These are phyloP conservation scores for Parauchenoglanis punctatus DNA, from an alignment of 2,797 vertebrate genomes.

Conservation along the genomic window DNA sequence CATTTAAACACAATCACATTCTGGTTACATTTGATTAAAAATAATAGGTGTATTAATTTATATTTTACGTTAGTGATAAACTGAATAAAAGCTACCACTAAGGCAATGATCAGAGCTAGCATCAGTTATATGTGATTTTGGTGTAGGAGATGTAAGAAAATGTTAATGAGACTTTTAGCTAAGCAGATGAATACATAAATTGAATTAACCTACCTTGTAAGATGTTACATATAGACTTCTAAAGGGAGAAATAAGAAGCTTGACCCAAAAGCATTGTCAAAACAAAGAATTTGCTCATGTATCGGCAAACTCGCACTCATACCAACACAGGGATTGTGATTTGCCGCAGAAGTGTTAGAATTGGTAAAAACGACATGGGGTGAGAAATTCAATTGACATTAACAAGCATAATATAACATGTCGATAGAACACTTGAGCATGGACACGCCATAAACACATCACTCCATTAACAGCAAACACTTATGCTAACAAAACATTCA, in stretches of 20 bases:
- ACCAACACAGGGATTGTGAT: not conserved
- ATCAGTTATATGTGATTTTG: not conserved
- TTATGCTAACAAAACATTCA: not conserved
- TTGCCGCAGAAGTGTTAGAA: not conserved
- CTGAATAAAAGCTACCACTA: too few species aligned
- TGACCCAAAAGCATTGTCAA: not conserved
- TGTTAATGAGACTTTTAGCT: not conserved
- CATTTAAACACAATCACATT: not conserved
- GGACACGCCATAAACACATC: not conserved
- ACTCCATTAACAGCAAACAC: not conserved
- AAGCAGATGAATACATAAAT: not conserved
- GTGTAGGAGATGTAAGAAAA: not conserved
- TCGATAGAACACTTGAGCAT: not conserved
- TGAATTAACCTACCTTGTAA: not conserved
- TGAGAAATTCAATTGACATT: not conserved
- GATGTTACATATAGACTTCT: not conserved
- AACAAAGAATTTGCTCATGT: not conserved
- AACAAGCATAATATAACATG: not conserved
- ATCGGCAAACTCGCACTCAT: not conserved
- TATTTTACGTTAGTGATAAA: not conserved
- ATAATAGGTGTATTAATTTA: not conserved
- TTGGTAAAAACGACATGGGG: not conserved
- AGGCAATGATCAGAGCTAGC: not conserved
- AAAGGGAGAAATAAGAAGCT: not conserved
- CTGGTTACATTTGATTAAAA: not conserved